Evolutionary conservation across 2,797 vertebrate genomes (phyloP).

Genomic region (Rhinoraja longicauda): DNA sequence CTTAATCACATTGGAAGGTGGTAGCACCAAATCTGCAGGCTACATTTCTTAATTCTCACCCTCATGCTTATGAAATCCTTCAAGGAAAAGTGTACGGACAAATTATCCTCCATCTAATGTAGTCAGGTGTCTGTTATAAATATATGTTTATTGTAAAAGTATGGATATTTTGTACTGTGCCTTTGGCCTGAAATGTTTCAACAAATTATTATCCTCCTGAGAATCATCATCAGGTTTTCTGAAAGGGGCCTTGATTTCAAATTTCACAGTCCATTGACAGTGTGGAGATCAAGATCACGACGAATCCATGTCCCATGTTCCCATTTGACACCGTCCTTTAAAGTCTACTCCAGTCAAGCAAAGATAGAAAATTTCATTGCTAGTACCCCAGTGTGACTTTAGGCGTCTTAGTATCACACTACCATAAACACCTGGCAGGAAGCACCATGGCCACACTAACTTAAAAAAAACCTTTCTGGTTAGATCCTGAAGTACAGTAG

Average conservation of each 20-base stretch:
- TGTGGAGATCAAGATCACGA: not conserved
- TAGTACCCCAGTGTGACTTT: not conserved
- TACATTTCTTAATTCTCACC: too few relatives aligned
- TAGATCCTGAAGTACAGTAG: not conserved
- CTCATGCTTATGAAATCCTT: too few relatives aligned
- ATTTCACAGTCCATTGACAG: too few relatives aligned
- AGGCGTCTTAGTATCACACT: not conserved
- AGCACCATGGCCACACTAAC: not conserved
- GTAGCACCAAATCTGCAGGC: too few relatives aligned
- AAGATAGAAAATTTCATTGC: not conserved
- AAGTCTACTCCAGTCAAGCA: not conserved
- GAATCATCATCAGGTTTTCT: not conserved
- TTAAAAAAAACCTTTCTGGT: not conserved
- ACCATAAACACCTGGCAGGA: not conserved
- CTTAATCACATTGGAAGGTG: too few relatives aligned
- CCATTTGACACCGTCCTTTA: not conserved
- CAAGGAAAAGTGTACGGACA: too few relatives aligned
- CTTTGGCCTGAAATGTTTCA: not conserved
- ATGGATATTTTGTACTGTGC: not conserved
- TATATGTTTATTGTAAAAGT: not conserved
- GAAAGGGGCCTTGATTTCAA: not conserved
- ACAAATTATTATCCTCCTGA: not conserved
- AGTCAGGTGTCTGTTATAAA: too few relatives aligned
- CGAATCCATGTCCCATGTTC: not conserved
- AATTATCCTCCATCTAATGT: too few relatives aligned